Percentiles rank a stretch among this genome's conserved stretches.
Conservation (phyloP, 2,888 invertebrate species). For the Phorcus lineatus region DNA sequence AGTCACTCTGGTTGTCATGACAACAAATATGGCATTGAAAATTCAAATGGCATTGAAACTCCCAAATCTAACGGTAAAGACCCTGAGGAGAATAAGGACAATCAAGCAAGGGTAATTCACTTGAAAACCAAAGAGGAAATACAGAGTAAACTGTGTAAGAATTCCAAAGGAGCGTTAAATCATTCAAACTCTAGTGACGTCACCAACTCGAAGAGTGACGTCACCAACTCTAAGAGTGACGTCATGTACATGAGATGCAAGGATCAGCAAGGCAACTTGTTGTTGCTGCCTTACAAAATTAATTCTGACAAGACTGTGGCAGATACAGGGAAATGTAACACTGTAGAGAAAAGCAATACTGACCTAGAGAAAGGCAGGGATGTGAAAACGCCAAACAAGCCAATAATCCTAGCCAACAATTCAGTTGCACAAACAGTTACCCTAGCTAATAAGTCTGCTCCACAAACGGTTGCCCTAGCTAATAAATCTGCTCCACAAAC, state of each 20-base stretch:
- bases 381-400: neutral
- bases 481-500: neutral
- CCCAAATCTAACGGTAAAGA: neutral
- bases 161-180: neutral
- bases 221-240: slow-evolving; percentile 18
- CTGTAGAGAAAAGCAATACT: no score
- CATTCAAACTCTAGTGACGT: neutral
- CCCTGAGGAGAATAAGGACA: neutral
- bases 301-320: neutral
- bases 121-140: neutral
- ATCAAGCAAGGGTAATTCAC: neutral
- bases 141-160: neutral
- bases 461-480: neutral
- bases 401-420: neutral
- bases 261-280: slow-evolving; percentile 63
- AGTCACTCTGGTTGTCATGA: neutral
- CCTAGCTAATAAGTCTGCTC: neutral
- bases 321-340: no score
- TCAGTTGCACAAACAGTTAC: neutral
- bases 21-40: neutral
- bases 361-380: no score
- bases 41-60: neutral
- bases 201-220: neutral
- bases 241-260: slow-evolving; percentile 53
- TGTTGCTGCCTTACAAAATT: slow-evolving; percentile 54